A percentile compares a stretch with the other conserved stretches of the same genome.
phyloP scores from a whole-genome alignment of 2,888 invertebrate genomes.

The Dryadula phaetusa region DNA sequence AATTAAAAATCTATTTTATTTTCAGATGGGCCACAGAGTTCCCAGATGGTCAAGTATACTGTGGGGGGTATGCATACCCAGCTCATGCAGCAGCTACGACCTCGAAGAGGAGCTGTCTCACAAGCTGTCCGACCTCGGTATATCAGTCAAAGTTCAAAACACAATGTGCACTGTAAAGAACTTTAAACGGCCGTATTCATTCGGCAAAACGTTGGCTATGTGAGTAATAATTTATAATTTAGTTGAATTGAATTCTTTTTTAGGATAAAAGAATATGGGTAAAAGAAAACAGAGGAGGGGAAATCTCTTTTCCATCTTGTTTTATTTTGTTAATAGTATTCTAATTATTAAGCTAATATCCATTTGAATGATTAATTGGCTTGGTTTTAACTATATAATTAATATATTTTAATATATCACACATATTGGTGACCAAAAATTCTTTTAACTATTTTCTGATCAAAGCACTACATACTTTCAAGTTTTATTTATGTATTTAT shows the following conservation, averaged over 20 bases:
- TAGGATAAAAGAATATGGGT: no score
- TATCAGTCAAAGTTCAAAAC: constrained; percentile 71
- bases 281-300: no score
- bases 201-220: constrained; percentile 76
- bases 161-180: constrained; percentile 76
- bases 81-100: constrained; percentile 80
- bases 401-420: no score
- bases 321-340: no score
- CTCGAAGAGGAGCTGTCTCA: constrained; percentile 75
- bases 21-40: constrained; percentile 84
- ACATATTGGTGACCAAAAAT: no score
- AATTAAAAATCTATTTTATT: constrained; percentile 15
- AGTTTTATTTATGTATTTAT: no score
- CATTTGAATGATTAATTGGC: no score
- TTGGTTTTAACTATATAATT: no score
- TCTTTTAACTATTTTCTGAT: no score
- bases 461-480: no score
- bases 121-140: constrained; percentile 63
- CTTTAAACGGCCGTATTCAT: constrained; percentile 69
- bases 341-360: no score
- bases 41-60: constrained; percentile 83
- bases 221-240: constrained; percentile 56
- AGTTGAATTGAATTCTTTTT: background rate
- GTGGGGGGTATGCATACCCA: constrained; percentile 86
- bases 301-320: no score